Evolutionary conservation across 2,797 vertebrate genomes (phyloP).

Genomic region (Luscinia luscinia): DNA sequence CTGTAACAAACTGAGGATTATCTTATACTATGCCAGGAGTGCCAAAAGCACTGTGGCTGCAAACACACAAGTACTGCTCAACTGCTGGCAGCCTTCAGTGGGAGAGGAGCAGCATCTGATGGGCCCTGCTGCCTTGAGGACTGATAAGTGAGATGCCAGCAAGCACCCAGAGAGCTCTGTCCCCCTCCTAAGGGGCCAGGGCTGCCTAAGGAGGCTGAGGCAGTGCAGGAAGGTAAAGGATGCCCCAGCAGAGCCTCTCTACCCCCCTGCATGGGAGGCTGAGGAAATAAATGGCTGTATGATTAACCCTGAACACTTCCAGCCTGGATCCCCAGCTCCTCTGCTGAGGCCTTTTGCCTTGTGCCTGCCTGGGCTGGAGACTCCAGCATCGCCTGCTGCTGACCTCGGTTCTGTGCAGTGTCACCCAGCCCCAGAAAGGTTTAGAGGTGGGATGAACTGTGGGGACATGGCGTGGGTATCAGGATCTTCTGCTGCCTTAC

Average conservation of each 20-base stretch:
- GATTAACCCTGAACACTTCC: background rate
- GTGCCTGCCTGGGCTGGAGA: background rate
- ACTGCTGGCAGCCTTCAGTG: background rate
- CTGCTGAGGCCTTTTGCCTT: background rate
- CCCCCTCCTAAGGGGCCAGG: background rate
- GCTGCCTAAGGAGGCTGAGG: background rate
- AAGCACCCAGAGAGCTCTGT: background rate
- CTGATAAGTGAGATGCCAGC: rapidly evolving
- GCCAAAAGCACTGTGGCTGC: background rate
- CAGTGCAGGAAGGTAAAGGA: background rate
- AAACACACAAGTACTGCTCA: background rate
- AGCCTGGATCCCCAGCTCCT: background rate
- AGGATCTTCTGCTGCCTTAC: background rate
- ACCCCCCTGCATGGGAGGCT: background rate
- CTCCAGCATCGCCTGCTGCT: background rate
- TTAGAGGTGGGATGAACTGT: background rate
- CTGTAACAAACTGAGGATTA: background rate
- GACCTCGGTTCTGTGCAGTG: background rate
- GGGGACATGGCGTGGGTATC: rapidly evolving
- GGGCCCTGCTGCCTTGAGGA: background rate
- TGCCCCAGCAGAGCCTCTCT: background rate
- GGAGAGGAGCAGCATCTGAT: background rate
- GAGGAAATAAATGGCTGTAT: background rate
- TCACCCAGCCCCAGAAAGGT: background rate
- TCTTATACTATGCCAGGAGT: background rate